These are phyloP conservation scores for Fratercula arctica DNA, from an alignment of 2,797 vertebrate genomes.

Conservation along the genomic window DNA sequence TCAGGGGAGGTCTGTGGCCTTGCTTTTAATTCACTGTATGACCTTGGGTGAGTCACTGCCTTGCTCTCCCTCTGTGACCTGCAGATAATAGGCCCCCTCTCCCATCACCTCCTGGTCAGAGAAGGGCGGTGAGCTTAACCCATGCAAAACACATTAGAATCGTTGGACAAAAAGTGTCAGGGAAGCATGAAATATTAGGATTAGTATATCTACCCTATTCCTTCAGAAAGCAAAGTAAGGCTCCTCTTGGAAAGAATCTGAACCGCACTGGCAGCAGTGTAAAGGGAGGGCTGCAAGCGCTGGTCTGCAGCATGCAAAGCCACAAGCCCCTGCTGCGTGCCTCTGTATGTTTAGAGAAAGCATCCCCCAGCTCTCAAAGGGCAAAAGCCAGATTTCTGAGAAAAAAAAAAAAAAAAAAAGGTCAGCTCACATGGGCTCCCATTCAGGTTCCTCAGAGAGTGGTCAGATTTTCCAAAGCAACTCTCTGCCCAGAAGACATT, in stretches of 20 bases:
- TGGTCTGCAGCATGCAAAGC: background rate
- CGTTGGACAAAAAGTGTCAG: background rate
- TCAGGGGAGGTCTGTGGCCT: background rate
- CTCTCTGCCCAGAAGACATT: background rate
- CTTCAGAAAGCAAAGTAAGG: background rate
- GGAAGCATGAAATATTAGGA: background rate
- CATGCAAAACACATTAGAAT: conserved; percentile 8
- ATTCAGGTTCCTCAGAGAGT: background rate
- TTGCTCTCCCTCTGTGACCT: background rate
- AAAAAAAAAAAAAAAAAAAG: background rate
- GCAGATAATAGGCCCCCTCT: background rate
- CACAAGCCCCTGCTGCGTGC: background rate
- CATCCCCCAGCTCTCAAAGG: background rate
- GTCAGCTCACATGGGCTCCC: background rate
- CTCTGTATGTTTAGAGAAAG: background rate
- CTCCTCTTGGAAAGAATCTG: background rate
- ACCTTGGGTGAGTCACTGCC: conserved; percentile 41
- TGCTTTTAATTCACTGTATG: conserved; percentile 40
- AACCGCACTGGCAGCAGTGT: background rate
- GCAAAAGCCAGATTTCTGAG: background rate
- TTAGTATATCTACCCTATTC: background rate
- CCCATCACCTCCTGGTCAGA: background rate
- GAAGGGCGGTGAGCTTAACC: background rate
- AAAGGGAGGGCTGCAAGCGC: background rate
- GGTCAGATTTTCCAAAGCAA: background rate